Percentiles rank a stretch among this genome's conserved stretches.
Conservation (phyloP, 2,113 vertebrate genomes). For the Oreochromis tanganicae region DNA sequence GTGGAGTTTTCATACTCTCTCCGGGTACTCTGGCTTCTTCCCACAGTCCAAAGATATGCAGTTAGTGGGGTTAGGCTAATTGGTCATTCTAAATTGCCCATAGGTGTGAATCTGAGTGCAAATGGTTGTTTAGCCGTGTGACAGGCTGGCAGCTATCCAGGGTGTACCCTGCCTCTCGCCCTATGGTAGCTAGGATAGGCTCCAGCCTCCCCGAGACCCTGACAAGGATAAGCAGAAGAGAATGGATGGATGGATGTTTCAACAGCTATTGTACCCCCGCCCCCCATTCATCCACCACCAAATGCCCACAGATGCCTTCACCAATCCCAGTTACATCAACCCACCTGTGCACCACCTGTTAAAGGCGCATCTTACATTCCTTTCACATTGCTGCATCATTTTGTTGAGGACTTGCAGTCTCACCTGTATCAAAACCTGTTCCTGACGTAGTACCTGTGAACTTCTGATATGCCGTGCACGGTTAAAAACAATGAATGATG, state of each 20-base stretch:
- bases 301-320: not conserved
- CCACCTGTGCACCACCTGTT: not conserved
- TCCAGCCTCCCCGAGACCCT: not conserved
- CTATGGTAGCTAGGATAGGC: not conserved
- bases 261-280: not conserved
- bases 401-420: not conserved
- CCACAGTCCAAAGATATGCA: not conserved
- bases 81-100: not conserved
- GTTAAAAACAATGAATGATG: not conserved
- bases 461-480: not conserved
- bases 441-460: not conserved
- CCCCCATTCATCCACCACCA: not conserved
- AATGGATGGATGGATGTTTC: not conserved
- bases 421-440: not conserved
- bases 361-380: not conserved
- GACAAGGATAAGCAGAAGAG: not conserved
- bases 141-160: not conserved
- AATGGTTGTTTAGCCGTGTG: not conserved
- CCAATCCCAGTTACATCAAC: not conserved
- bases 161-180: not conserved
- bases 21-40: not conserved
- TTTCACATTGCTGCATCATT: not conserved
- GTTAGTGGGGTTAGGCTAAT: rapidly evolving
- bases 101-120: not conserved
- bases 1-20: not conserved